Conservation (phyloP, 2,113 vertebrate genomes). For the Dissostichus mawsoni region DNA sequence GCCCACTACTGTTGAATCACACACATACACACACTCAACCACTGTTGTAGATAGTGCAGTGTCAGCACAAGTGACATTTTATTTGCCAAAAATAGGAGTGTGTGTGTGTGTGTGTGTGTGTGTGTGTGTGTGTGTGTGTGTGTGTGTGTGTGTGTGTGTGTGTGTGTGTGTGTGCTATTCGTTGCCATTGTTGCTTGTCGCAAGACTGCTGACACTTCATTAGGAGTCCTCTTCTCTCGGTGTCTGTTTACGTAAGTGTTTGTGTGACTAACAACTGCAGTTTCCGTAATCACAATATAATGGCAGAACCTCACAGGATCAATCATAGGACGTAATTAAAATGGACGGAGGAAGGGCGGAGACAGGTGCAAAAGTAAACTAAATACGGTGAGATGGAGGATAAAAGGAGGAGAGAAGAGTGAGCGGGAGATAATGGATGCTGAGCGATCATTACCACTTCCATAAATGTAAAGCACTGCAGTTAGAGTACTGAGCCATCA, state of each 20-base stretch:
- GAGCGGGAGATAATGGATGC: slow-evolving; percentile 38
- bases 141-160: slow-evolving; percentile 7
- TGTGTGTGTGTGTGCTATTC: slow-evolving; percentile 30
- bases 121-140: slow-evolving; percentile 26
- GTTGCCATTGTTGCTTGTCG: slow-evolving; percentile 52
- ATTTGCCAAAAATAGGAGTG: slow-evolving; percentile 61
- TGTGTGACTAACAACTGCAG: slow-evolving; percentile 36
- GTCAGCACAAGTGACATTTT: slow-evolving; percentile 73
- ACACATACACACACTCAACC: slow-evolving; percentile 8
- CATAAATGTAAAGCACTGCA: slow-evolving; percentile 66
- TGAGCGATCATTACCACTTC: slow-evolving; percentile 58
- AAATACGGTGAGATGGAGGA: not conserved
- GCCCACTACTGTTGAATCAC: slow-evolving; percentile 10
- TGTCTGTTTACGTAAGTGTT: not conserved
- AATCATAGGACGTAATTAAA: slow-evolving; percentile 52
- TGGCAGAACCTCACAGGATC: slow-evolving; percentile 37
- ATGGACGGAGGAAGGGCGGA: slow-evolving; percentile 27
- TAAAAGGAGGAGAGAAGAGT: not conserved
- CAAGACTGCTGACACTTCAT: slow-evolving; percentile 71
- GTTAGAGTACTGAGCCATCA: slow-evolving; percentile 60
- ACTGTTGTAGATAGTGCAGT: slow-evolving; percentile 58
- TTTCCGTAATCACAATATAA: slow-evolving; percentile 50
- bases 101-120: slow-evolving; percentile 32
- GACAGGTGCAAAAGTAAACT: slow-evolving; percentile 20
- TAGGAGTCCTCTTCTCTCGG: slow-evolving; percentile 30